Percentiles rank a stretch among this genome's conserved stretches.
phyloP scores from a whole-genome alignment of 2,888 invertebrate genomes.

The Drosophila limbata region DNA sequence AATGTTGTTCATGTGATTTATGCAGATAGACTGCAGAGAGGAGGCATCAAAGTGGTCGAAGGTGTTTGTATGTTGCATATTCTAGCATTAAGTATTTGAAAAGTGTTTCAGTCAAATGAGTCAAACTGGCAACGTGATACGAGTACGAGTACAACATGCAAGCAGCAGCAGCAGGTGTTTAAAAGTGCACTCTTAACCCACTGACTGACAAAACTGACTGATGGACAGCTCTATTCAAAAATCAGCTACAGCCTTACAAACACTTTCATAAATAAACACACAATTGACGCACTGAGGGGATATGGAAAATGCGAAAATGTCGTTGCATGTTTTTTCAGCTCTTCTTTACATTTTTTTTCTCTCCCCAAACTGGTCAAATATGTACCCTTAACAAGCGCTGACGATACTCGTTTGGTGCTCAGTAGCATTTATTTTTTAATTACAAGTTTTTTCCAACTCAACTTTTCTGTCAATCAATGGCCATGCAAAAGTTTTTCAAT shows the following conservation, averaged over 20 bases:
- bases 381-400: background rate
- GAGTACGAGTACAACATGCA: constrained; percentile 16
- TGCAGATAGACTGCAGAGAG: constrained; percentile 20
- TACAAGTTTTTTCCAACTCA: constrained; percentile 46
- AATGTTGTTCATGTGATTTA: constrained; percentile 76
- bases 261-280: constrained; percentile 65
- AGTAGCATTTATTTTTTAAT: constrained; percentile 65
- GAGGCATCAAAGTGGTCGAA: background rate
- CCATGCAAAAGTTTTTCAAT: constrained; percentile 72
- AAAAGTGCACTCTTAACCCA: constrained; percentile 36
- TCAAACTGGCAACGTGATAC: constrained; percentile 30
- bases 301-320: constrained; percentile 22
- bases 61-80: constrained; percentile 30
- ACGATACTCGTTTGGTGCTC: constrained; percentile 2
- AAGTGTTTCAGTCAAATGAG: constrained; percentile 65
- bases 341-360: background rate
- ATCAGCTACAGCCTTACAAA: constrained; percentile 32
- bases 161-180: background rate
- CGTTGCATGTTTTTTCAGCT: background rate
- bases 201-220: constrained; percentile 32
- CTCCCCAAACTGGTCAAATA: background rate
- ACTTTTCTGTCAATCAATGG: constrained; percentile 64
- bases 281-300: constrained; percentile 37
- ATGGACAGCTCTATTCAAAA: constrained; percentile 31
- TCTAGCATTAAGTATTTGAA: constrained; percentile 37